These are phyloP conservation scores for Acanthococcus lagerstroemiae DNA, from an alignment of 2,888 invertebrate genomes.

Conservation along the genomic window DNA sequence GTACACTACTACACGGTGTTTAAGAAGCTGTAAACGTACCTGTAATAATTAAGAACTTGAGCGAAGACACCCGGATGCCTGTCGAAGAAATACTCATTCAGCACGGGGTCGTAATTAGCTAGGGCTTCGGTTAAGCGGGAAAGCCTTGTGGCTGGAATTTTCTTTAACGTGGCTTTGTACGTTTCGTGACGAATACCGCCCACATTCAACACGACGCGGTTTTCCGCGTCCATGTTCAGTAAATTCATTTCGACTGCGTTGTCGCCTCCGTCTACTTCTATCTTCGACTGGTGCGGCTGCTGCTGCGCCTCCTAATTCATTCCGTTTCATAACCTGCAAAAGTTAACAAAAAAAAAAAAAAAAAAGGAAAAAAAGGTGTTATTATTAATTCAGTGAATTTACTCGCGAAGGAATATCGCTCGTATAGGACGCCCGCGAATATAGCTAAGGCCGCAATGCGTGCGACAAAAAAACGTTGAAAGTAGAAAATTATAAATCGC, in stretches of 20 bases:
- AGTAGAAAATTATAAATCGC: too few species aligned
- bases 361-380: too few species aligned
- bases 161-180: constrained; percentile 90
- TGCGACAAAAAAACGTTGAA: too few species aligned
- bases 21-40: constrained; percentile 46
- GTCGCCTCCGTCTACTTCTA: neutral
- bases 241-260: neutral
- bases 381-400: too few species aligned
- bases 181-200: constrained; percentile 94
- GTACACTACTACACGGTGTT: too few species aligned
- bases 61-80: constrained; percentile 94
- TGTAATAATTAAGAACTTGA: constrained; percentile 94
- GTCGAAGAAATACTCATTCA: constrained; percentile 99
- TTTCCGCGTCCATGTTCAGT: constrained; percentile 77
- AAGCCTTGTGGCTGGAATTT: constrained; percentile 90
- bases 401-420: too few species aligned
- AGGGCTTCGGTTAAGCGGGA: constrained; percentile 91
- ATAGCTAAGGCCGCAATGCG: too few species aligned
- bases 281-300: constrained; percentile 16
- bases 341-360: neutral
- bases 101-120: constrained; percentile 97
- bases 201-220: constrained; percentile 96
- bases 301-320: constrained; percentile 7
- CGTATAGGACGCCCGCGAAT: too few species aligned
- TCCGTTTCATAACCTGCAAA: constrained; percentile 20